phyloP scores from a whole-genome alignment of 2,113 vertebrate species.

The Heteronetta atricapilla region DNA sequence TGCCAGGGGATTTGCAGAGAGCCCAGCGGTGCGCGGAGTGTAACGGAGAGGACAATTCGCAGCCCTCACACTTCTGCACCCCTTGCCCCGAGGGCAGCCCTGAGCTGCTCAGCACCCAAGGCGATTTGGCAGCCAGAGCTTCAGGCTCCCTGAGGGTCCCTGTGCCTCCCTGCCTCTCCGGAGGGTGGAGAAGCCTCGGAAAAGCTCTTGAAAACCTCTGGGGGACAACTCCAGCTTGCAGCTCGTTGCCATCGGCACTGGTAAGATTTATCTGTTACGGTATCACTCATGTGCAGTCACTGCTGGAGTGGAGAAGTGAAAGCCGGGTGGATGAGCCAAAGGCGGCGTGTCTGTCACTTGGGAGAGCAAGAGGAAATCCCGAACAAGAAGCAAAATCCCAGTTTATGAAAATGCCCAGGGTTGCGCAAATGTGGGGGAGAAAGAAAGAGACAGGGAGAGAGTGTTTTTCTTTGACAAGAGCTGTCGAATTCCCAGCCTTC shows the following conservation, averaged over 20 bases:
- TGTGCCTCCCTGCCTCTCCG: neutral
- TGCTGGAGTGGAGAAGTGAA: accelerated
- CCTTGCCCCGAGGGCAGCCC: neutral
- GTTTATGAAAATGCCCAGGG: neutral
- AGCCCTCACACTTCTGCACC: accelerated
- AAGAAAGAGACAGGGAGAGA: neutral
- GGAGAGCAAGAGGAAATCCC: neutral
- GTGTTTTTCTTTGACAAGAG: neutral
- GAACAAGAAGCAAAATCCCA: neutral
- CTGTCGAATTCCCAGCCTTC: neutral
- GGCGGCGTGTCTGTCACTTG: neutral
- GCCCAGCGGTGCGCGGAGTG: neutral
- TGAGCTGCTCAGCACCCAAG: neutral
- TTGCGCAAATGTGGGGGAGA: neutral
- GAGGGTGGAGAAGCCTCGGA: neutral
- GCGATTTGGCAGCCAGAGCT: neutral
- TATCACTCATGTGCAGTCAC: accelerated
- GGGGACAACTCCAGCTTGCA: neutral
- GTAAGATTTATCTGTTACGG: neutral
- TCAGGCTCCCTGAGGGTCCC: neutral
- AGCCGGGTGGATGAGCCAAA: neutral
- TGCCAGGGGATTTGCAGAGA: neutral
- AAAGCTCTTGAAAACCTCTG: neutral
- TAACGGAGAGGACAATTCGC: neutral
- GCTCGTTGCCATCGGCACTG: accelerated